Evolutionary conservation across 2,113 vertebrate species (phyloP).

Genomic region (Pholis gunnellus): DNA sequence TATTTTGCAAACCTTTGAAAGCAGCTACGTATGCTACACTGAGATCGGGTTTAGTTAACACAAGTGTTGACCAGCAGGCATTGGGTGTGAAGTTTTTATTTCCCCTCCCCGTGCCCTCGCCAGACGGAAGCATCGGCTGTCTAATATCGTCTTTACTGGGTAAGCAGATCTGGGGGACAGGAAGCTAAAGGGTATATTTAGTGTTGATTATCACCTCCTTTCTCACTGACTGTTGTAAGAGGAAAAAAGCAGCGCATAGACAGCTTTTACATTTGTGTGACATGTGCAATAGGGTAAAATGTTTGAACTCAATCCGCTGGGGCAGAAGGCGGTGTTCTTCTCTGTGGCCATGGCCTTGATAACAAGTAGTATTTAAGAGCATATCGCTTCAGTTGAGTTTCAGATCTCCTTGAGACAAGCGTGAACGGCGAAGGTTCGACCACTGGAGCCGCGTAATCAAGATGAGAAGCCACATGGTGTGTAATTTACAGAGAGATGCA

Average conservation of each 20-base stretch:
- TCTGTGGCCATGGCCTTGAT: background rate
- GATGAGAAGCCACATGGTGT: slow-evolving; percentile 41
- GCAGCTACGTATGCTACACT: background rate
- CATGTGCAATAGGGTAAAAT: background rate
- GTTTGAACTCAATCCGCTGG: slow-evolving; percentile 2
- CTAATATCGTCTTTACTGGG: slow-evolving; percentile 60
- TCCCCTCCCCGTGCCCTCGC: slow-evolving; percentile 15
- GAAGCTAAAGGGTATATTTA: slow-evolving; percentile 80
- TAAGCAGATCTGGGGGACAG: slow-evolving; percentile 76
- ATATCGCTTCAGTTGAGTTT: slow-evolving; percentile 15
- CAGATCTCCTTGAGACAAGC: slow-evolving; percentile 3
- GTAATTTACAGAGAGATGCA: slow-evolving; percentile 28
- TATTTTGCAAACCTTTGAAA: slow-evolving; percentile 13
- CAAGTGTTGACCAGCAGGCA: slow-evolving; percentile 23
- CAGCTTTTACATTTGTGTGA: slow-evolving; percentile 34
- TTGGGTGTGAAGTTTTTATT: slow-evolving; percentile 45
- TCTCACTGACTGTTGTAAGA: slow-evolving; percentile 41
- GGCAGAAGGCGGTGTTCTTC: background rate
- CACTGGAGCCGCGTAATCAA: slow-evolving; percentile 20
- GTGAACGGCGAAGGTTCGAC: background rate
- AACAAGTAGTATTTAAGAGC: background rate
- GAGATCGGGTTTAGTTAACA: slow-evolving; percentile 31
- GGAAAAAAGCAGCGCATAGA: slow-evolving; percentile 19
- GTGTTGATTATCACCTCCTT: slow-evolving; percentile 68
- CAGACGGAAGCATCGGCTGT: slow-evolving; percentile 64